Base-by-base conservation (phyloP, 2,888 invertebrate species). In the Andrena haemorrhoa region DNA sequence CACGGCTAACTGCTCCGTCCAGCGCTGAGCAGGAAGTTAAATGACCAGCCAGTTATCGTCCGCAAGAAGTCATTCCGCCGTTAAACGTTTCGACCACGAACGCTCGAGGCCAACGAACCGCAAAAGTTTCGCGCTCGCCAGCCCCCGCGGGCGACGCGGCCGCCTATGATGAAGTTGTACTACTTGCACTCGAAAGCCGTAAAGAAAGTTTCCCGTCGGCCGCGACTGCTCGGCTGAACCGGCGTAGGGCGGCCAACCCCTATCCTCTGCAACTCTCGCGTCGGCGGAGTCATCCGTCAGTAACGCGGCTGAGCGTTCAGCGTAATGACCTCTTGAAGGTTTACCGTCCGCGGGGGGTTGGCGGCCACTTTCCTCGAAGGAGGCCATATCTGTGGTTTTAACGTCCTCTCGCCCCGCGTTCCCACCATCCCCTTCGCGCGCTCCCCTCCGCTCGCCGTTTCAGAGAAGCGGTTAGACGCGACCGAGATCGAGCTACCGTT, bases 151-250 rank as follows among this genome's bases (percentile, higher is more conserved):
- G 41, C 75, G 51, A 69, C 31, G 63, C 68, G 26, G 61, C 69
- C 66, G 71, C 80, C 83, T 83, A 82, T 85, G 85, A 90, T 83
- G 82, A 89, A 89, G 81, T 77, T 84, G 81, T 68, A 68, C 41
- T 41, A 41, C 75, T 80, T 56, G 60, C 47, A 20, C 60, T 71
- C 53, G 75, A 82, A 58, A 73, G 79, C 66, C 83, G 60, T 84
- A 82, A 90, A 89, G 83, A 81, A 87, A 89, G 76, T 88, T 87
- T 65, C 56, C 69, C 70, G 61, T 20, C 63, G 51, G 63, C 61
- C 60, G 61, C 56, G 75, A 75, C 76, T 82, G 53, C 51, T n/a
- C 16, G 72, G 79, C 76, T 85, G 74, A 75, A 85, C 76, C 58
- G 53, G 58, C 60, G 49, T 23, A 31, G 23, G 72, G 31, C 29